Evolutionary conservation across 2,113 vertebrate species (phyloP), one percentile per base, ranked within the genome.

Genomic region (Paramisgurnus dabryanus): DNA sequence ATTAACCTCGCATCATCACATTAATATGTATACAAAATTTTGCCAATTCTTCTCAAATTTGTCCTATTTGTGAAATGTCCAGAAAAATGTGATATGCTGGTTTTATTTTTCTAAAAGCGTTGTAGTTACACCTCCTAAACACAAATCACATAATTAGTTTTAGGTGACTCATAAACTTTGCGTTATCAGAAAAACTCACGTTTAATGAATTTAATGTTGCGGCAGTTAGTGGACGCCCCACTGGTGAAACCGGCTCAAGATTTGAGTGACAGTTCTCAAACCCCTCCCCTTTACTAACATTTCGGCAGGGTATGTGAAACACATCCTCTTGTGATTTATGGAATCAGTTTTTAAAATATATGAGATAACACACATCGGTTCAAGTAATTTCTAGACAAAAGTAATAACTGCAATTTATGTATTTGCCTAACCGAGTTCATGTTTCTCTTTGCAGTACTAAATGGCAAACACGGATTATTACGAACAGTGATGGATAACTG

Each of bases 251-350:
- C 80, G 67, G 71, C 80, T 65, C 64, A 69, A 63, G 8, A 71
- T 53, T 69, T 76, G 82, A 84, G 67, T 85, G 82, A 85, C 77
- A 83, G 78, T 47, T 80, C 22, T 55, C 64, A 66, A 70, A 67
- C 67, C 84, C 72, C 79, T 76, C 84, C 79, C 74, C 60, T 74
- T 80, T 18, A 39, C 76, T n/a, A 27, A 53, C 61, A 10, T 27
- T 64, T 58, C 15, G 53, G 22, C 10, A 60, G 71, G n/a, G 41
- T 47, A 74, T 15, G 57, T 47, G 47, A 61, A 73, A 72, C n/a
- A 72, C n/a, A 72, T 7, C 34, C 17, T n/a, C 34, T 0, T 11
- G 69, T 12, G 50, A 57, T 72, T n/a, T 72, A 57, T 72, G 55
- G 6, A 3, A 57, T 18, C 2, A 57, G 5, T 18, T 18, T 58